Evolutionary conservation across 2,888 invertebrate genomes (phyloP).

Genomic region (Hydropsyche betteni): DNA sequence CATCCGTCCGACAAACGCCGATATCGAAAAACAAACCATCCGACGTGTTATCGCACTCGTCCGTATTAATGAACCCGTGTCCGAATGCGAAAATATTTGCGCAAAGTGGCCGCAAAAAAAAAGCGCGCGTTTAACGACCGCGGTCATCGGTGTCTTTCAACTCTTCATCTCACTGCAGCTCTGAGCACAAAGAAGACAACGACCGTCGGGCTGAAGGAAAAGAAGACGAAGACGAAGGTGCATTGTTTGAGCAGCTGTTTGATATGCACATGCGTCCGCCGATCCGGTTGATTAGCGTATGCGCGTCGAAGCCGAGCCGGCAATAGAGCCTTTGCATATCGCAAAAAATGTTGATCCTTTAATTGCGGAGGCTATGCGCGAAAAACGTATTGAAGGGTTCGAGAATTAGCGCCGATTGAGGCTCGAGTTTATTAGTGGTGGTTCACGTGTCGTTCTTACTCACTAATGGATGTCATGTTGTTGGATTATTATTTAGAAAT

Average conservation of each 20-base stretch:
- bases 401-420: no score
- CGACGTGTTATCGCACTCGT: not conserved
- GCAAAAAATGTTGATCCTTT: slow-evolving; percentile 9
- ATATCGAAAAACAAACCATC: no score
- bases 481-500: slow-evolving; percentile 5
- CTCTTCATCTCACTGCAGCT: not conserved
- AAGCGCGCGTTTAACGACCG: slow-evolving; percentile 20
- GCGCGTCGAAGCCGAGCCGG: not conserved
- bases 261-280: slow-evolving; percentile 5
- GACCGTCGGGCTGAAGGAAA: no score
- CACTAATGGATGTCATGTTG: slow-evolving; percentile 27
- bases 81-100: slow-evolving; percentile 21
- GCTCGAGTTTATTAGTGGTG: not conserved
- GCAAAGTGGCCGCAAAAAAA: slow-evolving; percentile 20
- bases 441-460: slow-evolving; percentile 1
- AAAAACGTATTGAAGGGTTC: no score
- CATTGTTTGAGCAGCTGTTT: slow-evolving; percentile 30
- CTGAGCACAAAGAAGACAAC: no score
- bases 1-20: no score
- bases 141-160: slow-evolving; percentile 31
- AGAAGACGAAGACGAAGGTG: not conserved
- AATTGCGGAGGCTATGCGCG: slow-evolving; percentile 4
- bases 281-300: slow-evolving; percentile 12
- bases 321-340: not conserved
- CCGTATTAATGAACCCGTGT: not conserved